These are phyloP conservation scores for Puffinus mauretanicus DNA, from an alignment of 2,113 vertebrate species.

Conservation along the genomic window DNA sequence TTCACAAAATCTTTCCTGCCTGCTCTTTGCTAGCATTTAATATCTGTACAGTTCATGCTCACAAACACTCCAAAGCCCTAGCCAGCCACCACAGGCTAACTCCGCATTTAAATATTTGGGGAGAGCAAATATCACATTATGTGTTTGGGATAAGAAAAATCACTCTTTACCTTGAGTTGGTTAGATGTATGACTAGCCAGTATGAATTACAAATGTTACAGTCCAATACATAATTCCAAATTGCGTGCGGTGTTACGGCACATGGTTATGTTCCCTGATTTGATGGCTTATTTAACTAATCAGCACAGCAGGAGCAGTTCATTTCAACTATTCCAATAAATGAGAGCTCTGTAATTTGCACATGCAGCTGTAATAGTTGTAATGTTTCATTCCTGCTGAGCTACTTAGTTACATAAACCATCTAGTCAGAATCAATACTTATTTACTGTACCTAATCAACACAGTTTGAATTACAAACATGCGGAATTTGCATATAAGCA, in stretches of 20 bases:
- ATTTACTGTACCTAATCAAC: slow-evolving; percentile 67
- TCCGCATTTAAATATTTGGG: not conserved
- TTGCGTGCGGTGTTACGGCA: not conserved
- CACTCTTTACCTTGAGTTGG: not conserved
- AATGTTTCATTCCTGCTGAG: slow-evolving; percentile 50
- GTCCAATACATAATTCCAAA: slow-evolving; percentile 35
- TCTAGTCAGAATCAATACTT: slow-evolving; percentile 64
- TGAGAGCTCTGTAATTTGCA: slow-evolving; percentile 60
- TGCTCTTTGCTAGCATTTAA: not conserved
- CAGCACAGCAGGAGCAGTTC: slow-evolving; percentile 60
- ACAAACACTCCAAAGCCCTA: not conserved
- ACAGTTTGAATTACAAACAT: slow-evolving; percentile 49
- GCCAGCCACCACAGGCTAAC: not conserved
- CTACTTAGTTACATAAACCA: slow-evolving; percentile 64
- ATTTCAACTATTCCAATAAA: slow-evolving; percentile 59
- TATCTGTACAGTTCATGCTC: not conserved
- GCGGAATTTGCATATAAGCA: slow-evolving; percentile 18
- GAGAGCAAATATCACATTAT: not conserved
- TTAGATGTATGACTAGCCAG: not conserved
- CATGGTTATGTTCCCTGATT: slow-evolving; percentile 56
- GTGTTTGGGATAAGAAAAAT: slow-evolving; percentile 4
- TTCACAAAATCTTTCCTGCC: not conserved
- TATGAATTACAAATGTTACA: slow-evolving; percentile 24
- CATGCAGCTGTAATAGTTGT: slow-evolving; percentile 61
- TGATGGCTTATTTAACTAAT: slow-evolving; percentile 70